phyloP scores from a whole-genome alignment of 2,797 vertebrate species.

The Darevskia nairensis region DNA sequence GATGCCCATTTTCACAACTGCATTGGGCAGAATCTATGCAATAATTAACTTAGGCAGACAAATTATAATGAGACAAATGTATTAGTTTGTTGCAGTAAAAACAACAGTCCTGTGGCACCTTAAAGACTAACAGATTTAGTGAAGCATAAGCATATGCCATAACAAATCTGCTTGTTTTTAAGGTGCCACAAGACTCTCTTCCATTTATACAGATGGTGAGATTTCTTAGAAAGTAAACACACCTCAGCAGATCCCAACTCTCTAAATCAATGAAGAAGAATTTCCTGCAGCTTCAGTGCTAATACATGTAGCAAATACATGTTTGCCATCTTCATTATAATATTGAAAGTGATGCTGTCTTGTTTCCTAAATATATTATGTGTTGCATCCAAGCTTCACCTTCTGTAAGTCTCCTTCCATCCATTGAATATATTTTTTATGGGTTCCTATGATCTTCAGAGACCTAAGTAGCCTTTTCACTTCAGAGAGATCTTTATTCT shows the following conservation, averaged over 20 bases:
- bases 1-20: background rate
- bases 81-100: background rate
- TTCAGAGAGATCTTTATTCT: too few relatives aligned
- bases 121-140: background rate
- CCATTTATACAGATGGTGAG: background rate
- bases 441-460: too few relatives aligned
- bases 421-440: too few relatives aligned
- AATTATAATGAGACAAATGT: background rate
- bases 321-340: background rate
- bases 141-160: background rate
- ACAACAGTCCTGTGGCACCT: background rate
- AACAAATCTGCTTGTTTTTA: constrained; percentile 1
- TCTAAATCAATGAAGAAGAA: background rate
- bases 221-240: background rate
- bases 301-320: background rate
- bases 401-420: too few relatives aligned
- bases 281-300: background rate
- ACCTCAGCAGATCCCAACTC: background rate
- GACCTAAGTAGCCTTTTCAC: too few relatives aligned
- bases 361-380: background rate
- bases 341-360: background rate
- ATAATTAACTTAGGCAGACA: background rate
- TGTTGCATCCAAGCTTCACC: too few relatives aligned
- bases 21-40: background rate
- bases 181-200: background rate